phyloP scores from a whole-genome alignment of 37 sponge, comb jelly and placozoan species.

The Haliclona indistincta region DNA sequence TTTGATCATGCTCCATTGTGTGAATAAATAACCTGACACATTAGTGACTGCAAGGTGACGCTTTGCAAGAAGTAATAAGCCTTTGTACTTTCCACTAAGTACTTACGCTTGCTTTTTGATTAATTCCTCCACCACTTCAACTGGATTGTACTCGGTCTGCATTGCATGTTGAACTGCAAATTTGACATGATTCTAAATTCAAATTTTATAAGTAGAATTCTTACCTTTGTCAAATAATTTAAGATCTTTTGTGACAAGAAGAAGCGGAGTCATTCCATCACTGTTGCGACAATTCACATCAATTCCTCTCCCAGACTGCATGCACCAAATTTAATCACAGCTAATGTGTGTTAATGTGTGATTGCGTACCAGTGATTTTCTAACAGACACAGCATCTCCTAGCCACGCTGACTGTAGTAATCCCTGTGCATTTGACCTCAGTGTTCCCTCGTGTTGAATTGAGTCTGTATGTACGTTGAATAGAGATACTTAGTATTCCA shows the following conservation, averaged over 20 bases:
- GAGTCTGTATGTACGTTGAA: no score
- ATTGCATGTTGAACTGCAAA: constrained; percentile 67
- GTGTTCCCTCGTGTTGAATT: constrained; percentile 33
- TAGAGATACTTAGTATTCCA: no score
- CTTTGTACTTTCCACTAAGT: not conserved
- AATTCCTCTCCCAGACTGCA: constrained; percentile 6
- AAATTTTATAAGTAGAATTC: not conserved
- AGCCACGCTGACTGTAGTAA: constrained; percentile 82
- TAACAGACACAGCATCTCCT: constrained; percentile 73
- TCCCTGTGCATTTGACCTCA: constrained; percentile 43
- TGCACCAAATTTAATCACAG: not conserved
- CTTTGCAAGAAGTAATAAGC: no score
- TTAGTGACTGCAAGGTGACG: no score
- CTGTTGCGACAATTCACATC: constrained; percentile 82
- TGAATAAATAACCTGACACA: no score
- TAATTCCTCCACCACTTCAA: constrained; percentile 71
- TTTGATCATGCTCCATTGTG: no score
- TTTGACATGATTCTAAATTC: constrained; percentile 10
- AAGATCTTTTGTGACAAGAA: constrained; percentile 86
- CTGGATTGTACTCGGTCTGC: constrained; percentile 79
- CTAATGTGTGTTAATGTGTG: no score
- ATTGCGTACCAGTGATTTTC: constrained; percentile 50
- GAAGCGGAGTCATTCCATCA: constrained; percentile 83
- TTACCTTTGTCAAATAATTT: constrained; percentile 75
- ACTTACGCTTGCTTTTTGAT: constrained; percentile 83